Base-by-base conservation (phyloP, 2,888 invertebrate genomes). In the Drosophila putrida region DNA sequence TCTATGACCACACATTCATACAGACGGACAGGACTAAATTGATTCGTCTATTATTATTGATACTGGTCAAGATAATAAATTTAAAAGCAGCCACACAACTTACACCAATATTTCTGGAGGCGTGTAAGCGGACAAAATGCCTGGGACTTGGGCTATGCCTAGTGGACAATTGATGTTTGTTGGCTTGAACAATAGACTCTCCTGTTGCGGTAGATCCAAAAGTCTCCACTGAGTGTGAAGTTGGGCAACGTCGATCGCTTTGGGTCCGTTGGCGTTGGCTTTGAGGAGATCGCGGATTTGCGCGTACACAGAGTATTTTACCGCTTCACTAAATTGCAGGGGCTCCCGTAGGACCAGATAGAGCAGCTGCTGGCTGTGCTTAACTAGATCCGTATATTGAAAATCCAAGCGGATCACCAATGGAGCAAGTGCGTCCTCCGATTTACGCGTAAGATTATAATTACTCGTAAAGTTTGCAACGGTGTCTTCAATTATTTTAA, bases 71-170 rank as follows among this genome's bases (percentile, higher is more conserved):
- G 20, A 20, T 20, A 20, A 20, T 20, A 20, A 20, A 20, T 20
- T 20, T 20, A 51, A 78, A 44, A 35, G 25, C 6, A 43, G 11
- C 3, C n/a, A 3, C 1, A 49, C 10, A 28, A 77, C 90, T 90
- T 69, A 91, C 91, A 90, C 86, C 43, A 81, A 70, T 46, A 80
- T 81, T 41, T 88, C 86, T 0, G 85, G 80, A 4, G 88, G 77
- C 4, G 91, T 89, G 28, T 82, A 80, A 0, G 89, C 92, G 8
- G 90, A 86, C 10, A 92, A 58, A 11, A 92, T 78, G 35, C 92
- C 90, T 60, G 73, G 69, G 4, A 91, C 59, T 31, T 88, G 43
- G 0, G 90, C 75, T 20, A 92, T 53, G 0, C 91, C 90, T 1
- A 84, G 65, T 0, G 79, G 88, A 41, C 71, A 84, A 5, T 38